Evolutionary conservation across 2,797 vertebrate genomes (phyloP).

Genomic region (Thripadectes ignobilis): DNA sequence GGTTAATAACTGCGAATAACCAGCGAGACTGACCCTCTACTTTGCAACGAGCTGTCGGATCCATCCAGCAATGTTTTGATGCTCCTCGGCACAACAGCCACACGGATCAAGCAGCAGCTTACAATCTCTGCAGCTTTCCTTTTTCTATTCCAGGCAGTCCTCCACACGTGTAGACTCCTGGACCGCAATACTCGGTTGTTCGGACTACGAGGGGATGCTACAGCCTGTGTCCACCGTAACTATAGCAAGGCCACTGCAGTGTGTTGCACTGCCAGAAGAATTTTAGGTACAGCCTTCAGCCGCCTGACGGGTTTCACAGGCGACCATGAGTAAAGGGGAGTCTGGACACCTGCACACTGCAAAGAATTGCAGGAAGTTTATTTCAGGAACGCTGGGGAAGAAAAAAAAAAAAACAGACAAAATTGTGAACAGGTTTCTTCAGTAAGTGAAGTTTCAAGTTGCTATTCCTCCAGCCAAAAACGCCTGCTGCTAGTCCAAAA

Average conservation of each 20-base stretch:
- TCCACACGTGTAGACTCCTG: constrained; percentile 52
- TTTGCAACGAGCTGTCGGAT: constrained; percentile 55
- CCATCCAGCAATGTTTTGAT: constrained; percentile 60
- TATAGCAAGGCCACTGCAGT: background rate
- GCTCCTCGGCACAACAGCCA: constrained; percentile 46
- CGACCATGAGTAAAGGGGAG: constrained; percentile 49
- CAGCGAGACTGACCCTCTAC: constrained; percentile 46
- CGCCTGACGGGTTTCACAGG: constrained; percentile 26
- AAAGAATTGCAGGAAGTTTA: constrained; percentile 71
- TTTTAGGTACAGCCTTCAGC: constrained; percentile 49
- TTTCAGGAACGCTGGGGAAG: constrained; percentile 61
- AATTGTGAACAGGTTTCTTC: constrained; percentile 65
- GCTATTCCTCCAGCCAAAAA: constrained; percentile 37
- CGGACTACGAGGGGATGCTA: constrained; percentile 39
- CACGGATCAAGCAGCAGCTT: constrained; percentile 36
- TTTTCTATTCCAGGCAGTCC: constrained; percentile 42
- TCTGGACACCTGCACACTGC: constrained; percentile 64
- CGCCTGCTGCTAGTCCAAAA: constrained; percentile 27
- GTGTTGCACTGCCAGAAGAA: constrained; percentile 10
- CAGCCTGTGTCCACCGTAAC: constrained; percentile 25
- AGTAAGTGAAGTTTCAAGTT: constrained; percentile 44
- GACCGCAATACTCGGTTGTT: constrained; percentile 22
- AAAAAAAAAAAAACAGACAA: constrained; percentile 42
- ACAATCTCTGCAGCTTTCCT: constrained; percentile 55
- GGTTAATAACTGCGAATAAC: constrained; percentile 32